These are phyloP conservation scores for Acropora tenuis DNA, from an alignment of 64 coral and sea anemone species.

Conservation along the genomic window DNA sequence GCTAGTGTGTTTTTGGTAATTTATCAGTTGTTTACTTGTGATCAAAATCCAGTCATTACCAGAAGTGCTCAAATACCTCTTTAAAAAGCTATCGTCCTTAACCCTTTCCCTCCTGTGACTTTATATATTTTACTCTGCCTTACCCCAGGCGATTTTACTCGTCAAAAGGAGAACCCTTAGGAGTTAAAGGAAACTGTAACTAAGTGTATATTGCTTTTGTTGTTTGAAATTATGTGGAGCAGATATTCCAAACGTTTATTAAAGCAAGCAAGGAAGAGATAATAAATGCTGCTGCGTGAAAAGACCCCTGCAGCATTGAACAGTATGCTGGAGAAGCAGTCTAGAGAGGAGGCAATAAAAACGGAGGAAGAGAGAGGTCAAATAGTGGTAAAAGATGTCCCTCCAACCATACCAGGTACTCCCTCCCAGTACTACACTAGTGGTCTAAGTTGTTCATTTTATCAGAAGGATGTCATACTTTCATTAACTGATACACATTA, in stretches of 20 bases:
- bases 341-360: neutral
- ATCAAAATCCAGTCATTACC: neutral
- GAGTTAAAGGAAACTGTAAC: no score
- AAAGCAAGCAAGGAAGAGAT: neutral
- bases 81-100: no score
- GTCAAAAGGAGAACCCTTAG: no score
- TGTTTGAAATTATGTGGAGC: conserved; percentile 30
- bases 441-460: no score
- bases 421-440: no score
- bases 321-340: conserved; percentile 24
- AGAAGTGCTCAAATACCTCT: no score
- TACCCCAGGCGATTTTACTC: no score
- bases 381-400: conserved; percentile 32
- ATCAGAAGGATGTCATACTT: no score
- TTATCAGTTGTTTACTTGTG: conserved; percentile 10
- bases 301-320: conserved; percentile 37
- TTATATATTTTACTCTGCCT: no score
- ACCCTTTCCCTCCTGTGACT: no score
- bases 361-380: conserved; percentile 8
- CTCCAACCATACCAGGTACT: conserved; percentile 36
- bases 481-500: no score
- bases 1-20: neutral
- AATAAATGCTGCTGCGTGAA: neutral
- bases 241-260: conserved; percentile 17
- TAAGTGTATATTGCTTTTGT: no score